These are phyloP conservation scores for Pecten maximus DNA, from an alignment of 2,888 invertebrate species.

Conservation along the genomic window DNA sequence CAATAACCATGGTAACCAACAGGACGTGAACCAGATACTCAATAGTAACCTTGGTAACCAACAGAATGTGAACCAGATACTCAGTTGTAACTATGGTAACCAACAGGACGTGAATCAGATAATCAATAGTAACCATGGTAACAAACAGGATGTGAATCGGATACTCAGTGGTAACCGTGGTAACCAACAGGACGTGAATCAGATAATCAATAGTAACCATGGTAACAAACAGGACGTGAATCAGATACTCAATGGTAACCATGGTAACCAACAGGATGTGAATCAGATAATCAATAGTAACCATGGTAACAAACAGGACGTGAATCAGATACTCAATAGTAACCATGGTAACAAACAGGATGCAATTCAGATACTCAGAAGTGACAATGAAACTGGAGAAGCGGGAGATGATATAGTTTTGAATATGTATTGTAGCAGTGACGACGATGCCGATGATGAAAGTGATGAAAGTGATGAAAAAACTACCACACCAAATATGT, in stretches of 20 bases:
- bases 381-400: neutral
- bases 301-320: neutral
- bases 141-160: neutral
- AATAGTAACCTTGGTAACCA: neutral
- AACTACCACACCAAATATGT: neutral
- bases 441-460: neutral
- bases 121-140: neutral
- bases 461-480: neutral
- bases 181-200: neutral
- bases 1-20: neutral
- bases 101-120: neutral
- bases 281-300: neutral
- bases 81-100: neutral
- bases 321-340: neutral
- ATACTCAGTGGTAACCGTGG: neutral
- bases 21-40: neutral
- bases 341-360: neutral
- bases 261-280: neutral
- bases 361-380: neutral
- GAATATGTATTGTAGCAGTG: neutral
- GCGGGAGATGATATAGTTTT: neutral
- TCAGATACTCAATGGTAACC: neutral
- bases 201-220: neutral
- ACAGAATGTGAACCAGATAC: neutral
- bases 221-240: neutral